These are phyloP conservation scores for Ophiothrix spiculata DNA, from an alignment of 35 echinoderm and acorn worm genomes.

Conservation along the genomic window DNA sequence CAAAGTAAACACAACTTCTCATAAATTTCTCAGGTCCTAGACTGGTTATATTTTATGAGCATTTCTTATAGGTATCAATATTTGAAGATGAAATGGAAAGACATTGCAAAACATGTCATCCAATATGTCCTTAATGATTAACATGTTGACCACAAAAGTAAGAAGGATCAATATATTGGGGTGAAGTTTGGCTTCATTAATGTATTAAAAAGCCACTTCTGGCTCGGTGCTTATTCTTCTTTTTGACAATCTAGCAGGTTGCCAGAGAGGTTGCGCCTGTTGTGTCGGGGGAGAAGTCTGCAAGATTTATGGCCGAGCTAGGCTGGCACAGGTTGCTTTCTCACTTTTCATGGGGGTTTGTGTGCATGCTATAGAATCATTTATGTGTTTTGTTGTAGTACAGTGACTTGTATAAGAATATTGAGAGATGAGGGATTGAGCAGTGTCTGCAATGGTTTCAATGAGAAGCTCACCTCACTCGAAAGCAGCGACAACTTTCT, in stretches of 20 bases:
- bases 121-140: conserved; percentile 13
- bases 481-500: no score
- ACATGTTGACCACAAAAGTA: conserved; percentile 15
- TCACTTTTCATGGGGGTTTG: conserved; percentile 11
- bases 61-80: conserved; percentile 16
- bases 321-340: background rate
- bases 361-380: conserved; percentile 5
- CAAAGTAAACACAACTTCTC: conserved; percentile 12
- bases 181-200: conserved; percentile 8
- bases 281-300: conserved; percentile 9
- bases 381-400: conserved; percentile 9
- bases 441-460: background rate
- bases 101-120: conserved; percentile 15
- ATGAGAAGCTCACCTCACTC: background rate
- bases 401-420: background rate
- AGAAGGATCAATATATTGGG: conserved; percentile 12
- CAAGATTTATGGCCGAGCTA: conserved; percentile 15
- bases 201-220: conserved; percentile 16
- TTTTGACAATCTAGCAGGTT: background rate
- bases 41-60: conserved; percentile 9
- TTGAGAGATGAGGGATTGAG: background rate
- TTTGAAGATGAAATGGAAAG: conserved; percentile 9
- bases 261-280: conserved; percentile 1
- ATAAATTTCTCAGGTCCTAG: background rate
- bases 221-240: conserved; percentile 3